Evolutionary conservation across 2,888 invertebrate genomes (phyloP).

Genomic region (Allolobophora icterica): DNA sequence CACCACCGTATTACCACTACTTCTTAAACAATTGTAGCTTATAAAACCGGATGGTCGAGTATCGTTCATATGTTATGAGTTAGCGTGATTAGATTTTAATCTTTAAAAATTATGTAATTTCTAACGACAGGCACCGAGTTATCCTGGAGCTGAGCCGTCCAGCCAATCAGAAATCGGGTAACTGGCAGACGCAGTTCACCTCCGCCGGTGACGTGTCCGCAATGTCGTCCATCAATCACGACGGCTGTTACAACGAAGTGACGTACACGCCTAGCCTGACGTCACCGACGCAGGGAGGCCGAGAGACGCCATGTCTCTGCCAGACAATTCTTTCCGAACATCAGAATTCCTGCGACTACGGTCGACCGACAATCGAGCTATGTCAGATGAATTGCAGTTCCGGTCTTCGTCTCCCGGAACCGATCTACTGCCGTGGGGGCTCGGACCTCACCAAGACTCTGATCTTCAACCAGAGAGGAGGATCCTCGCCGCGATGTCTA

Average conservation of each 20-base stretch:
- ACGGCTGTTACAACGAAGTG: constrained; percentile 6
- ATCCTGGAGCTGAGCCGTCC: not conserved
- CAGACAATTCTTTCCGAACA: not conserved
- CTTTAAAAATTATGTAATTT: not conserved
- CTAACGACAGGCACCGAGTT: not conserved
- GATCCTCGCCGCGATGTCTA: not conserved
- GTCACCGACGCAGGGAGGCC: not conserved
- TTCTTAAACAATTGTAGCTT: too few relatives aligned
- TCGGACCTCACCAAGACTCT: not conserved
- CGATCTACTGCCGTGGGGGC: not conserved
- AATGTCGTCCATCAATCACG: not conserved
- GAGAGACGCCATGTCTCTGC: constrained; percentile 10
- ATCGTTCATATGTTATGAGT: too few relatives aligned
- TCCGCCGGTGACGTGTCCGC: constrained; percentile 4
- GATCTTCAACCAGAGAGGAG: not conserved
- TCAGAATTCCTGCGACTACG: not conserved
- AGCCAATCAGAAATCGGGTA: constrained; percentile 1
- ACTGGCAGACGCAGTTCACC: not conserved
- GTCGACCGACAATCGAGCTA: not conserved
- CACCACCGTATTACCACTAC: too few relatives aligned
- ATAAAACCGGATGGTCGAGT: too few relatives aligned
- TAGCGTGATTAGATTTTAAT: too few relatives aligned
- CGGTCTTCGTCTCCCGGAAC: not conserved
- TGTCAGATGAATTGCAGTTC: constrained; percentile 15
- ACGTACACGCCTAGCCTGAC: constrained; percentile 10